Evolutionary conservation across 1,140 invertebrate genomes (phyloP).

Genomic region (Apis laboriosa): DNA sequence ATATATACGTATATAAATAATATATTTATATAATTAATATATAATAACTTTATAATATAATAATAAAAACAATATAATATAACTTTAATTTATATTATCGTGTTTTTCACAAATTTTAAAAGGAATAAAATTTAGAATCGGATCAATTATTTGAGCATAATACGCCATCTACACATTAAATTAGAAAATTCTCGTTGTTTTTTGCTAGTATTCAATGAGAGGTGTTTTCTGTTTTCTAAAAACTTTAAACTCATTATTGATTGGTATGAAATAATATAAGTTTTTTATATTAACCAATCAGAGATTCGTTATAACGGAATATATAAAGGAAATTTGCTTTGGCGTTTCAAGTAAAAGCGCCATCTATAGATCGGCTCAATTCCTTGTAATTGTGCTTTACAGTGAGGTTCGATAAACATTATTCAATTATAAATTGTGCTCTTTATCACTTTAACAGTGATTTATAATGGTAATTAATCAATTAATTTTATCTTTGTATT

Average conservation of each 20-base stretch:
- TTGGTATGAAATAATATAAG: neutral
- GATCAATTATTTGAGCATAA: neutral
- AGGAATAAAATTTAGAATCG: conserved; percentile 29
- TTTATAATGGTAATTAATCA: conserved; percentile 35
- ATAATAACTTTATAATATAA: too few relatives aligned
- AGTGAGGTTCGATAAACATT: conserved; percentile 9
- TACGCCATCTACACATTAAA: conserved; percentile 16
- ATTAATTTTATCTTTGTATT: neutral
- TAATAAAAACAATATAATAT: too few relatives aligned
- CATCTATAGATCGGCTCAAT: conserved; percentile 9
- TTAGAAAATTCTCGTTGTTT: conserved; percentile 26
- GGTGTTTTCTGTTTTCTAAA: neutral
- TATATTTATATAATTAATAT: too few relatives aligned
- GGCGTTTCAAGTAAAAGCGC: neutral
- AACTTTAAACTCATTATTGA: neutral
- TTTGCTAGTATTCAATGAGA: neutral
- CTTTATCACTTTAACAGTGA: neutral
- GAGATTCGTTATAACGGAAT: neutral
- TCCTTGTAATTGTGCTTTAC: conserved; percentile 33
- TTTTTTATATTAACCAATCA: conserved; percentile 5
- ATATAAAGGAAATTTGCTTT: neutral
- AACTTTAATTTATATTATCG: neutral
- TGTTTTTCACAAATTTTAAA: conserved; percentile 21
- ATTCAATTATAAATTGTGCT: conserved; percentile 10
- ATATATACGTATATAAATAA: too few relatives aligned